These are phyloP conservation scores for Gasterosteus nipponicus DNA, from an alignment of 2,113 vertebrate species.

Conservation along the genomic window DNA sequence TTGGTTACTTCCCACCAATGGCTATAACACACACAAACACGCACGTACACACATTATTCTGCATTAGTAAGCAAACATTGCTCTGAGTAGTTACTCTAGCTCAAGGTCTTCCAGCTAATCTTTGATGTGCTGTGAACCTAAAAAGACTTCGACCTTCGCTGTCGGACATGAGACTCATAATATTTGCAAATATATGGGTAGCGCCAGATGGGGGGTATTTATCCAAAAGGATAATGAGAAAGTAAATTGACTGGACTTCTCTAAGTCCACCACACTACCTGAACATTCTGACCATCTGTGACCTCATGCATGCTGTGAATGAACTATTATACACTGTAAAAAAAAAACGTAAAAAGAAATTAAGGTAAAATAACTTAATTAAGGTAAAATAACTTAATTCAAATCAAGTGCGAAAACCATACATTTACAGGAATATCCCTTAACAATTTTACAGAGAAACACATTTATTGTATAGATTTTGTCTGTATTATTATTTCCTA, in stretches of 20 bases:
- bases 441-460: no score
- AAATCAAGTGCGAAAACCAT: no score
- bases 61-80: slow-evolving; percentile 18
- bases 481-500: no score
- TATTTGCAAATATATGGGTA: slow-evolving; percentile 63
- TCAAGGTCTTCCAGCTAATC: slow-evolving; percentile 35
- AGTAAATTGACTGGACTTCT: slow-evolving; percentile 29
- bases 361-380: no score
- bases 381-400: no score
- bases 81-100: slow-evolving; percentile 13
- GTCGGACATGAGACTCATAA: slow-evolving; percentile 51
- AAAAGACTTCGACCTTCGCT: slow-evolving; percentile 47
- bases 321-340: neutral
- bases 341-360: no score
- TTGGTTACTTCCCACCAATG: neutral
- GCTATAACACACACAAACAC: neutral
- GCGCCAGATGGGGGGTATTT: slow-evolving; percentile 58
- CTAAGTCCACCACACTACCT: slow-evolving; percentile 25
- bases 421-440: no score
- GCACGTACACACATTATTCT: neutral
- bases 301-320: slow-evolving; percentile 39
- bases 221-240: slow-evolving; percentile 42
- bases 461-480: no score
- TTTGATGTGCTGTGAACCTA: slow-evolving; percentile 30
- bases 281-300: slow-evolving; percentile 48